Base-by-base conservation (phyloP, 2,797 vertebrate species). In the Columba guinea region DNA sequence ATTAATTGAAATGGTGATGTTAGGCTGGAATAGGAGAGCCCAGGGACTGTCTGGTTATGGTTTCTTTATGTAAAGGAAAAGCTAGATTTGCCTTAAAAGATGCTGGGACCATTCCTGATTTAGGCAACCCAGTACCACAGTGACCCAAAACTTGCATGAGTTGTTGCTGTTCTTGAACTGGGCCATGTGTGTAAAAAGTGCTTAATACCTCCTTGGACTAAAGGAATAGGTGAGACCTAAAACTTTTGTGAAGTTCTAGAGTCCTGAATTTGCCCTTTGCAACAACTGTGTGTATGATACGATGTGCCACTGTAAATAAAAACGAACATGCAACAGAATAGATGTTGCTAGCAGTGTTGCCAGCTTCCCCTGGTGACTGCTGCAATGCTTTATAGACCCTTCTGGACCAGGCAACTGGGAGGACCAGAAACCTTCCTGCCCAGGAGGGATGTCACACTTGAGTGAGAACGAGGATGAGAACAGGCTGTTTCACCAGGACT, bases 301-400 rank as follows among this genome's bases (percentile, higher is more conserved):
- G 0, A 55, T 51, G 19, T 44, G 19, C 34, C 14, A 26, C 7
- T 23, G 21, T 10, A n/a, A 46, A 44, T 34, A 52, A 22, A 69
- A 75, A 19, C 21, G 21, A 80, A 26, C 10, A 12, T 11, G 13
- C 7, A 37, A 75, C 2, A 16, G 24, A 73, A n/a, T 12, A 32
- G 20, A 6, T 68, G 37, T 20, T 2, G 0, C 23, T 69, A 62
- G 2, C 1, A 5, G 8, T 28, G 21, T 39, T 10, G 5, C 6
- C 3, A 9, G 3, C 30, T 81, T 84, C 22, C 20, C 13, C 32
- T 52, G 48, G 48, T 60, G 35, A 28, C 6, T 30, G 35, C n/a
- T 62, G 26, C 1, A 2, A 1, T 37, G 35, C 41, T 86, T 55
- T 18, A 26, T 3, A 58, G 27, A n/a, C 30, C 37, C 41, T 71